A percentile compares a stretch with the other conserved stretches of the same genome.
These are phyloP conservation scores for Macroramphosus scolopax DNA, from an alignment of 2,797 vertebrate genomes.

Conservation along the genomic window DNA sequence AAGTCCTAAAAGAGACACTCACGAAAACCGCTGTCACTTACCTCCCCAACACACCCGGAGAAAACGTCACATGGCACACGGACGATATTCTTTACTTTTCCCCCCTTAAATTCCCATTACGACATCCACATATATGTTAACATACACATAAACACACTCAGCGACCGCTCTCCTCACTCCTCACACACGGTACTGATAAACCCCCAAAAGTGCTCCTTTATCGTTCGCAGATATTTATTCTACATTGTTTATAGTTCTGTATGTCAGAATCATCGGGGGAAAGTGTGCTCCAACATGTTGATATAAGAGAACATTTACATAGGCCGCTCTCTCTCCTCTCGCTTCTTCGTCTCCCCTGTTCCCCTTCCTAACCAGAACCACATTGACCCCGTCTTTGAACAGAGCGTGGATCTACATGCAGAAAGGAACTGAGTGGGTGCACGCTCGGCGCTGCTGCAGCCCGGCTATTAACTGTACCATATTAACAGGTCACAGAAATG, in stretches of 20 bases:
- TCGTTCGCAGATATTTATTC: constrained; percentile 68
- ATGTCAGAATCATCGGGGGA: constrained; percentile 55
- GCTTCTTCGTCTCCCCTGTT: constrained; percentile 51
- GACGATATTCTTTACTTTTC: no score
- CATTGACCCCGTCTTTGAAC: constrained; percentile 62
- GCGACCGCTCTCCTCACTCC: constrained; percentile 10
- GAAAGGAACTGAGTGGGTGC: constrained; percentile 34
- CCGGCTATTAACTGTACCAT: constrained; percentile 65
- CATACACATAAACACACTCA: constrained; percentile 33
- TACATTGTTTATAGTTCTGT: constrained; percentile 58
- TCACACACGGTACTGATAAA: constrained; percentile 48
- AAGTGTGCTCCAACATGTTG: constrained; percentile 65
- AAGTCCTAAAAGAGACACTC: constrained; percentile 36
- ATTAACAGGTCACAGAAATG: constrained; percentile 66
- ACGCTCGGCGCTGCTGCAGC: constrained; percentile 38
- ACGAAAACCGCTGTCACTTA: constrained; percentile 33
- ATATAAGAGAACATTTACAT: constrained; percentile 68
- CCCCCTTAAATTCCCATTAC: no score
- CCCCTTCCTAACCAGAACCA: constrained; percentile 69
- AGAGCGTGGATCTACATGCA: constrained; percentile 41
- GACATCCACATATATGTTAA: constrained; percentile 13
- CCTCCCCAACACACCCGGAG: neutral
- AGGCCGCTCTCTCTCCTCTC: constrained; percentile 36
- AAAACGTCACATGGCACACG: no score
- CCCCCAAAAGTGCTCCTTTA: constrained; percentile 55